Base-by-base conservation (phyloP, 2,113 vertebrate species). In the Cololabis saira region DNA sequence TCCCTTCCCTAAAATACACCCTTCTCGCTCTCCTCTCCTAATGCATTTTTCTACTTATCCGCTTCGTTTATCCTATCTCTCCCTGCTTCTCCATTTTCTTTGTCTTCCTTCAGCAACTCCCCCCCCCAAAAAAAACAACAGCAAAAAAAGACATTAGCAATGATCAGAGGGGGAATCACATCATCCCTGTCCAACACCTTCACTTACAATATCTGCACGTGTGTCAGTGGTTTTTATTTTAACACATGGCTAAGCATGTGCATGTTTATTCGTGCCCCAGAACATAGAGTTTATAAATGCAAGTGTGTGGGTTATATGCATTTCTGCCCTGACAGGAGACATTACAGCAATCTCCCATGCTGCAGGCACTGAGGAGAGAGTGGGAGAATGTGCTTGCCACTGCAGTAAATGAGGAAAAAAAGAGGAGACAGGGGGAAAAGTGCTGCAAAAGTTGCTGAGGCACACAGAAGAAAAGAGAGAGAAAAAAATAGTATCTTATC, bases 371-470 rank as follows among this genome's bases (percentile, higher is more conserved):
- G 83, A 83, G 41, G 67, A 79, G 81, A 68, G 83, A 79, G 84
- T 40, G 73, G 65, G 76, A 78, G 82, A 80, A 87, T 84, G 80
- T 90, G 87, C 86, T 88, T 91, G 83, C 87, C 80, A 85, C 88
- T 90, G 90, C 90, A 91, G 87, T 90, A 90, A 90, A 89, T 70
- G 82, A 79, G 71, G 81, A 50, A 56, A 66, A 74, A 90, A 89
- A 83, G 88, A 74, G 77, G 78, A 13, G 37, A 58, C 75, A 71
- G 65, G 33, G 33, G 33, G 33, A 71, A 69, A 80, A 88, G 88
- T 82, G 80, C 70, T 80, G 80, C 56, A 71, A 91, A 91, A 91
- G 87, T 90, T 91, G 90, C 88, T 91, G 88, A 91, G 88, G 78
- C 79, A 66, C 81, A 88, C 88, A 90, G 87, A 89, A 91, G 83